Evolutionary conservation across 2,888 invertebrate genomes (phyloP), one percentile per base, ranked within the genome.

Genomic region (Gnatocerus cornutus): DNA sequence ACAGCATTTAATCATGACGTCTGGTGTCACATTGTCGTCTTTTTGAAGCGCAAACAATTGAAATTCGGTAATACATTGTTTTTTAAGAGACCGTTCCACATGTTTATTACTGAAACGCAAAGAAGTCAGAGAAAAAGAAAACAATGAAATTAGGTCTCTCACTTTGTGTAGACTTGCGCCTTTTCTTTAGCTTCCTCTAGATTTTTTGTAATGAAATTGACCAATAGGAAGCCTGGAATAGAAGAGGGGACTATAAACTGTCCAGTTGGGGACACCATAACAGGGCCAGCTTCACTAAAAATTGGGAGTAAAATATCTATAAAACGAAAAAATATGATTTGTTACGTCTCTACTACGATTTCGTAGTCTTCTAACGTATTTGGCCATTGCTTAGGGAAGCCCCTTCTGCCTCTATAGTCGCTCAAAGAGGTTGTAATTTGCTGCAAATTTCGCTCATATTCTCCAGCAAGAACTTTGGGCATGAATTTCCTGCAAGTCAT

Each of bases 241-340:
- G 96, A 95, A 0, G 96, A 92, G 9, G 98, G 97, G 0, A 95
- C 93, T 71, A 97, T 94, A 79, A 97, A 93, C 85, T 97, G 96
- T 1, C 97, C 98, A 1, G 95, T 95, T 0, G 96, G 96, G 8
- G 96, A 96, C 27, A 98, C 89, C 93, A 96, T 97, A 64, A 98
- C 82, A 0, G 97, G 97, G 0, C 97, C 97, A 2, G 97, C 94
- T 84, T 96, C 97, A 14, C 97, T 97, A 85, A 12, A 50, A 43
- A 45, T 21, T 4, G 21, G 21, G 1, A 56, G 46, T 30, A 3
- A 58, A 33, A 55, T 30, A 16, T 0, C 39, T 37, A 21, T 8
- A n/a, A 33, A 33, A 37, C 29, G 33, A 2, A 9, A 33, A 8
- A 27, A 21, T 21, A 3, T 21, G 21, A 4, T 4, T 21, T 4